phyloP scores from a whole-genome alignment of 2,888 invertebrate species.

The Parasteatoda lunata region DNA sequence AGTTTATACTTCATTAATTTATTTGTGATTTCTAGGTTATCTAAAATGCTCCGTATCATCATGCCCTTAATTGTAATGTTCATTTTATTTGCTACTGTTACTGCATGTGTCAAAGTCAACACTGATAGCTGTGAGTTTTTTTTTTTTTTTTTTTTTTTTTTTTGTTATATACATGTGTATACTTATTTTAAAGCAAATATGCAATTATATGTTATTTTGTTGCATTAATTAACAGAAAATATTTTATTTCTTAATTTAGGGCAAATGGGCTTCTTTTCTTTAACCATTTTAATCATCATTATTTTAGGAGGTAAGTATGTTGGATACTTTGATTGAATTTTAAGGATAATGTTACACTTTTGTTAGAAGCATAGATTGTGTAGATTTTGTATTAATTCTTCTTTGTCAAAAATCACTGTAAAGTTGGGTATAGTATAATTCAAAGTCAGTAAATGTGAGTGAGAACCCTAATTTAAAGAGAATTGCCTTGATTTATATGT shows the following conservation, averaged over 20 bases:
- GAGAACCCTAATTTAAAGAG: no score
- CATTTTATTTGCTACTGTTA: constrained; percentile 62
- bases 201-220: no score
- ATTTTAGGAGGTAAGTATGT: constrained; percentile 78
- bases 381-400: no score
- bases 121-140: constrained; percentile 67
- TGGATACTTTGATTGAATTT: no score
- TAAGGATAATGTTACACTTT: no score
- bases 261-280: constrained; percentile 51
- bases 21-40: constrained; percentile 38
- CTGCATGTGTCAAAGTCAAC: constrained; percentile 67
- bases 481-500: no score
- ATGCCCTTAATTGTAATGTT: constrained; percentile 46
- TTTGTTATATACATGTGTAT: background rate
- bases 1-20: background rate
- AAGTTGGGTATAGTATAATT: no score
- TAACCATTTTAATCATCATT: constrained; percentile 41
- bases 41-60: constrained; percentile 46
- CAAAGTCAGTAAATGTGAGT: no score
- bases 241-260: constrained; percentile 28
- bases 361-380: no score
- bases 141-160: background rate
- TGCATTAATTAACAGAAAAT: no score
- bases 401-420: no score
- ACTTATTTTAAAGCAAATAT: no score